Conservation (phyloP, 2,888 invertebrate species). For the Pseudococcus viburni region DNA sequence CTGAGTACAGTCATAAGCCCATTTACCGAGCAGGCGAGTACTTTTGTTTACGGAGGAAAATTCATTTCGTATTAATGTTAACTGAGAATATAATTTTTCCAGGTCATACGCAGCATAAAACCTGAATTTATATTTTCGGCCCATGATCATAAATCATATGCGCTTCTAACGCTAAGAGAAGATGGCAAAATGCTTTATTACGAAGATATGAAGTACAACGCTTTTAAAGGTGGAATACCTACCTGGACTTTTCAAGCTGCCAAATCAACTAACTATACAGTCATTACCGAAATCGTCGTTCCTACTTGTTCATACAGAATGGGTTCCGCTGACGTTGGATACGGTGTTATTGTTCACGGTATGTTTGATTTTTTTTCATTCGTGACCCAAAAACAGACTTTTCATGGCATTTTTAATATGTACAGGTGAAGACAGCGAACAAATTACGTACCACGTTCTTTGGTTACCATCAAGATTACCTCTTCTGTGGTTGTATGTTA, state of each 20-base stretch:
- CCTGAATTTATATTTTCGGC: constrained; percentile 82
- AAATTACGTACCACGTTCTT: constrained; percentile 80
- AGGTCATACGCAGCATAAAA: constrained; percentile 78
- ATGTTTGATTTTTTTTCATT: constrained; percentile 68
- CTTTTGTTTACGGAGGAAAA: neutral
- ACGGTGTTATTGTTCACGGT: constrained; percentile 87
- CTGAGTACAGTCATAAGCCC: constrained; percentile 74
- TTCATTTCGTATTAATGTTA: constrained; percentile 17
- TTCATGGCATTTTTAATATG: neutral
- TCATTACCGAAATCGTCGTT: constrained; percentile 84
- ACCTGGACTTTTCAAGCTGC: constrained; percentile 59
- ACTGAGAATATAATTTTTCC: constrained; percentile 67
- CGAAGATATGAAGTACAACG: constrained; percentile 59
- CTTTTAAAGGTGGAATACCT: constrained; percentile 29
- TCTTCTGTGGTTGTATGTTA: constrained; percentile 72
- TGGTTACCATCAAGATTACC: constrained; percentile 84
- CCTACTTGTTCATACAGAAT: constrained; percentile 97
- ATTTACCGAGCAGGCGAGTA: constrained; percentile 73
- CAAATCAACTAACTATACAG: constrained; percentile 19
- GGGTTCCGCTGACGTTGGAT: constrained; percentile 90
- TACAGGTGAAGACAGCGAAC: constrained; percentile 11
- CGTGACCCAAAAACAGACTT: neutral
- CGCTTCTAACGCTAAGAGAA: constrained; percentile 69
- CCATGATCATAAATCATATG: constrained; percentile 80
- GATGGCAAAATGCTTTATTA: constrained; percentile 56